phyloP scores from a whole-genome alignment of 2,797 vertebrate genomes.

The Coluber constrictor region DNA sequence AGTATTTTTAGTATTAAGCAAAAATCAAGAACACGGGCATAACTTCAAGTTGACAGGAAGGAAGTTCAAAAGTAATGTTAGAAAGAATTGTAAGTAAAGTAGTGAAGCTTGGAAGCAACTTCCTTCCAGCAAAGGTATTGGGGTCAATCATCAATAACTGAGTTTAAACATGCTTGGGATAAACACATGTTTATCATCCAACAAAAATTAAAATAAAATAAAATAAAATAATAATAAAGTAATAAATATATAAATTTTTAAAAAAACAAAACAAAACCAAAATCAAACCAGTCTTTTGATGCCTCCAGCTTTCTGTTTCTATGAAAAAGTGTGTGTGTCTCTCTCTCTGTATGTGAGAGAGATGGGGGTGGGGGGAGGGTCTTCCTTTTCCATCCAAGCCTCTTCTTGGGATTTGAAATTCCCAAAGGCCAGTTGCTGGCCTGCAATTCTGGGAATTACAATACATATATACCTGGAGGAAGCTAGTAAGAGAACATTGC shows the following conservation, averaged over 20 bases:
- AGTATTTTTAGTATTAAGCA: not conserved
- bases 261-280: not conserved
- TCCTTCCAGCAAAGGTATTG: not conserved
- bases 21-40: not conserved
- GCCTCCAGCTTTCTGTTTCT: not conserved
- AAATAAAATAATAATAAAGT: not conserved
- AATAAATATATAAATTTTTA: not conserved
- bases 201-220: not conserved
- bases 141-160: not conserved
- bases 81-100: not conserved
- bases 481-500: not conserved
- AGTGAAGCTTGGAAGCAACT: not conserved
- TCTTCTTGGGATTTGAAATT: not conserved
- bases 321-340: too few species aligned
- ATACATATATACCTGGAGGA: not conserved
- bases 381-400: not conserved
- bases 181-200: not conserved
- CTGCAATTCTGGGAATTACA: not conserved
- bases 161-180: not conserved
- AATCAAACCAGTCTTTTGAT: not conserved
- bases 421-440: not conserved
- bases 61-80: not conserved
- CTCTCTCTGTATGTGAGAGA: too few species aligned
- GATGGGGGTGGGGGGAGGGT: accelerated
- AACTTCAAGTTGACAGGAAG: not conserved